Percentiles rank a stretch among this genome's conserved stretches.
These are phyloP conservation scores for Craniophora ligustri DNA, from an alignment of 2,888 invertebrate genomes.

Conservation along the genomic window DNA sequence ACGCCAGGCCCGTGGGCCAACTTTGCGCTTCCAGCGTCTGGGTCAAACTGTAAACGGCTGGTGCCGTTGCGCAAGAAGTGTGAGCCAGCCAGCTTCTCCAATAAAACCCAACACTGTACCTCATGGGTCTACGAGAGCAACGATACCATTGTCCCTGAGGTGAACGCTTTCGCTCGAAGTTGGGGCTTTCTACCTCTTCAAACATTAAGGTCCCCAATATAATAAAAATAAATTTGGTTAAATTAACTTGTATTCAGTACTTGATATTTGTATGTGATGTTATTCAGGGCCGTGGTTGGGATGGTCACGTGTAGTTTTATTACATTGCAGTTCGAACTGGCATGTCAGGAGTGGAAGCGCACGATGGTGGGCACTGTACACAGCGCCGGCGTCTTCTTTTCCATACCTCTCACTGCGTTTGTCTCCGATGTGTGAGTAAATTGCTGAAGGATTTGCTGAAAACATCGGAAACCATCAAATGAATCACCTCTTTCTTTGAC, in stretches of 20 bases:
- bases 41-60: conserved; percentile 65
- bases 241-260: no score
- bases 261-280: no score
- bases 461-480: no score
- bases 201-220: not conserved
- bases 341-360: conserved; percentile 84
- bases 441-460: not conserved
- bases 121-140: conserved; percentile 74
- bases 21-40: conserved; percentile 71
- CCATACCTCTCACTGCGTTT: conserved; percentile 84
- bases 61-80: conserved; percentile 62
- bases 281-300: no score
- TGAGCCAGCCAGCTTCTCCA: conserved; percentile 65
- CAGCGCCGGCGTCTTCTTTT: conserved; percentile 85
- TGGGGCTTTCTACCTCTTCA: not conserved
- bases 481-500: no score
- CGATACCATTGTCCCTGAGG: conserved; percentile 76
- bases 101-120: conserved; percentile 64
- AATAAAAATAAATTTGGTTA: no score
- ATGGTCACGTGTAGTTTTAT: not conserved
- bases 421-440: conserved; percentile 86
- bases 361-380: conserved; percentile 87
- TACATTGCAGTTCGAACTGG: conserved; percentile 75
- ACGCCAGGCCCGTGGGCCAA: conserved; percentile 69
- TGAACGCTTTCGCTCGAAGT: conserved; percentile 36